Evolutionary conservation across 2,797 vertebrate species (phyloP).

Genomic region (Gallirallus australis): DNA sequence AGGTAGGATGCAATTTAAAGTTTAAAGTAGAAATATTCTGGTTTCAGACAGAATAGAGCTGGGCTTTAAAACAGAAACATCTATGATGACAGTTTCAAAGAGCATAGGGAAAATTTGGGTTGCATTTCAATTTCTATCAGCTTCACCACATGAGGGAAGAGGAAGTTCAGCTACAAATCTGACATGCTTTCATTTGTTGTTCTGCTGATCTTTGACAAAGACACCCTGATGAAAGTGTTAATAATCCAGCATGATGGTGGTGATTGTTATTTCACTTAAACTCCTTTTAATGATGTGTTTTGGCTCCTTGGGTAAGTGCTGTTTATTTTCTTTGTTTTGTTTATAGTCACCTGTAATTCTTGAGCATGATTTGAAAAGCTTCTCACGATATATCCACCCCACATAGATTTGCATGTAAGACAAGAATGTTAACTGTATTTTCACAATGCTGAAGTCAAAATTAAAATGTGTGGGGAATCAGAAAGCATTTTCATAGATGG

Average conservation of each 20-base stretch:
- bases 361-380: background rate
- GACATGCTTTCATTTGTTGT: background rate
- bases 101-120: background rate
- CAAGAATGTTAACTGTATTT: background rate
- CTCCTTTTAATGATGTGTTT: background rate
- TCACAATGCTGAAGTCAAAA: background rate
- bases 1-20: background rate
- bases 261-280: background rate
- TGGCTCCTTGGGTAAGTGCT: conserved; percentile 13
- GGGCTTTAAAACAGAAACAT: background rate
- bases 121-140: background rate
- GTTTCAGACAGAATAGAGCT: background rate
- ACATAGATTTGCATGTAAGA: background rate
- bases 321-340: background rate
- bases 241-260: background rate
- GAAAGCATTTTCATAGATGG: background rate
- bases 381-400: background rate
- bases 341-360: background rate
- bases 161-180: background rate
- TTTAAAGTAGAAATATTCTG: background rate
- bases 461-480: background rate
- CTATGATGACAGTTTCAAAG: background rate
- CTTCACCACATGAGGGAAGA: background rate
- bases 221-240: background rate
- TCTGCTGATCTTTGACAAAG: background rate